Conservation (phyloP, 1,140 invertebrate species). For the Drosophila sturtevanti region DNA sequence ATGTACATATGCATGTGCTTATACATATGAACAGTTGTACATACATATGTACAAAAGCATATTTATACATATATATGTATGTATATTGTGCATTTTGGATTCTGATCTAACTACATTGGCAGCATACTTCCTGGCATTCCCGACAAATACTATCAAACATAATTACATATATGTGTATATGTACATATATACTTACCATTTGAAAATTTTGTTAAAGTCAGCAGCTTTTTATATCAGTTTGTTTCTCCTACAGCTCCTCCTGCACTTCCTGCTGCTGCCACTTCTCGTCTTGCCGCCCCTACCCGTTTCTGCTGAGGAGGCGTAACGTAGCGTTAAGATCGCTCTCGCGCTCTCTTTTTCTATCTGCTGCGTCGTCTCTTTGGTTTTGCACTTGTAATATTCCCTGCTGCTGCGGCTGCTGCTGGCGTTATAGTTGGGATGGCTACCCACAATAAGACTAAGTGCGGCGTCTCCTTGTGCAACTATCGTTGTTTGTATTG, state of each 20-base stretch:
- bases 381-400: background rate
- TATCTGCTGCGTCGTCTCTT: constrained; percentile 18
- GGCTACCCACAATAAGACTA: constrained; percentile 3
- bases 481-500: constrained; percentile 7
- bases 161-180: background rate
- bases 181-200: constrained; percentile 61
- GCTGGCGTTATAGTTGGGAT: background rate
- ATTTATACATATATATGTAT: background rate
- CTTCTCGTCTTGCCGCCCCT: background rate
- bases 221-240: constrained; percentile 48
- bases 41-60: background rate
- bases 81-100: background rate
- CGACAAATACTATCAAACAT: background rate
- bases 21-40: too few species aligned
- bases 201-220: constrained; percentile 66
- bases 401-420: constrained; percentile 4
- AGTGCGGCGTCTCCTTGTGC: constrained; percentile 27
- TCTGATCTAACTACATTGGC: background rate
- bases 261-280: background rate
- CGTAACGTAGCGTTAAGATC: constrained; percentile 57
- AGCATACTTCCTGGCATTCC: background rate
- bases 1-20: constrained; percentile 4
- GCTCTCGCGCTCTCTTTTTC: constrained; percentile 16
- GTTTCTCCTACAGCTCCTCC: constrained; percentile 25
- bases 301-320: constrained; percentile 60